Evolutionary conservation across 2,113 vertebrate genomes (phyloP).

Genomic region (Lophura nycthemera): DNA sequence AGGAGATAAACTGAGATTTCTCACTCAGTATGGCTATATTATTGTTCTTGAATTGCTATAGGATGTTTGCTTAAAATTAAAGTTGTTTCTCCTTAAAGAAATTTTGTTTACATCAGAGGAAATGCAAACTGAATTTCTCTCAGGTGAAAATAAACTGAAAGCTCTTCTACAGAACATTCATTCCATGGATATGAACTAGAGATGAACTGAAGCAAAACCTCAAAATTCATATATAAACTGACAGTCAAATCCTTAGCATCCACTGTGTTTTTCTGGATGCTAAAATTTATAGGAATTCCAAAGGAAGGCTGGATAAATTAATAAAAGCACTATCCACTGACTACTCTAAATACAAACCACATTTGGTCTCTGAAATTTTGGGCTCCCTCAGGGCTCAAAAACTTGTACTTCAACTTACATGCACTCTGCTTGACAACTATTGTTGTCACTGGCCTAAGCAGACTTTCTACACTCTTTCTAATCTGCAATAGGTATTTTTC

Average conservation of each 20-base stretch:
- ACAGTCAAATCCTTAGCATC: not conserved
- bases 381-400: not conserved
- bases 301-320: not conserved
- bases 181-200: not conserved
- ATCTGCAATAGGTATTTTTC: not conserved
- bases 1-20: not conserved
- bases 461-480: not conserved
- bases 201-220: not conserved
- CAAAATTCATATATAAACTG: not conserved
- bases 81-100: not conserved
- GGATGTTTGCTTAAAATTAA: not conserved
- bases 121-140: not conserved
- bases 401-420: not conserved
- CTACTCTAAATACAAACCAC: not conserved
- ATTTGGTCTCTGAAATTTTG: not conserved
- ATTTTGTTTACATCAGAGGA: not conserved
- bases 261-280: not conserved
- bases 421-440: not conserved
- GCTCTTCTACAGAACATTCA: not conserved
- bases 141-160: not conserved
- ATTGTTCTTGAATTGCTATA: not conserved
- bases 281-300: not conserved
- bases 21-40: not conserved
- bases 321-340: not conserved
- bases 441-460: not conserved